Evolutionary conservation across 2,888 invertebrate species (phyloP), one percentile per base, ranked within the genome.

Genomic region (Apodemia mormo): DNA sequence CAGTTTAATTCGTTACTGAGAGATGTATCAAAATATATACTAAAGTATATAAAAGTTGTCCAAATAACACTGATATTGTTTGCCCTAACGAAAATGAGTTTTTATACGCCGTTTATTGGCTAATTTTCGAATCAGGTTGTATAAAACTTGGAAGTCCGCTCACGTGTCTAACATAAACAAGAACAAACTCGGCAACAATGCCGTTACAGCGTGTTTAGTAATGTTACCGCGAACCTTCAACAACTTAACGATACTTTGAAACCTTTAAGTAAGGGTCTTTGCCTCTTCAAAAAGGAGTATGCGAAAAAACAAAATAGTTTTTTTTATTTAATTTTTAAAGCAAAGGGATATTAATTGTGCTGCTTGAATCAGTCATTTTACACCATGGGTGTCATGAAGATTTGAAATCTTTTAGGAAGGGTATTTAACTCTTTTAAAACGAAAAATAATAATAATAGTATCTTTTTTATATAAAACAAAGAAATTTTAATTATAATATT

Each of bases 101-200:
- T 58, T 64, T 64, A 64, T 64, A 1, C 37, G 61, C 33, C 61
- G 37, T 64, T 64, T 64, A 64, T 64, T 64, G 61, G 14, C n/a
- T 33, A 64, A 64, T 64, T 64, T 64, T 33, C 61, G 33, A 61
- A 64, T 64, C 61, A 64, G 61, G 61, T 37, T 64, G 61, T n/a
- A 37, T 61, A 30, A 56, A 54, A 58, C 68, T 71, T 68, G 37
- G 54, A 65, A 71, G 58, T 56, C 68, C 14, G 33, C 70, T 71
- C 70, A 71, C 70, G 70, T 68, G 70, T 65, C 66, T 22, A 68
- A 70, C 70, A 64, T 64, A 64, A 64, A 64, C 64, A 64, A 64
- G n/a, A 64, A 64, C 64, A 64, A 64, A 64, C 64, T 64, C 64
- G 30, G 33, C 37, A 64, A 64, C 64, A 64, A 64, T 37, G 64